Conservation (phyloP, 2,113 vertebrate species). For the Engystomops pustulosus region DNA sequence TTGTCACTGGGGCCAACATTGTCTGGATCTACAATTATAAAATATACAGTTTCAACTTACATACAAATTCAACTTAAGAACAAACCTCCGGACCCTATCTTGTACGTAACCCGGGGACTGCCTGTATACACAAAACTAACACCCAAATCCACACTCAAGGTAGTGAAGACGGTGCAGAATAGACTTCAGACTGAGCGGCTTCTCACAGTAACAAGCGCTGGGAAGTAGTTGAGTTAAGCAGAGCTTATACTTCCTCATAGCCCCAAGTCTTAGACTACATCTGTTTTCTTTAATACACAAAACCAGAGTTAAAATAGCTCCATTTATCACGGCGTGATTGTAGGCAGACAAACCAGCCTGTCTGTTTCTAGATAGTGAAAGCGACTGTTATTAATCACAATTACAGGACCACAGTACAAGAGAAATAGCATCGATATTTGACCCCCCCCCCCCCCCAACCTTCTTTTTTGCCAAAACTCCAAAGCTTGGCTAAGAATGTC, state of each 20-base stretch:
- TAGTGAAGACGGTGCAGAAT: background rate
- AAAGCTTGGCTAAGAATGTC: conserved; percentile 70
- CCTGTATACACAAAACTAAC: too few relatives aligned
- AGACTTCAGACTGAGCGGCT: conserved; percentile 67
- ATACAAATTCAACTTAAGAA: too few relatives aligned
- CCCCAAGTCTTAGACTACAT: conserved; percentile 92
- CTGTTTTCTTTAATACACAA: conserved; percentile 96
- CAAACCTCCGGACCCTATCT: too few relatives aligned
- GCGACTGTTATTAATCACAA: conserved; percentile 98
- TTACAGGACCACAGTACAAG: conserved; percentile 87
- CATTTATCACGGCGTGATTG: conserved; percentile 97
- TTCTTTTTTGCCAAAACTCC: conserved; percentile 67
- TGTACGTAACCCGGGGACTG: too few relatives aligned
- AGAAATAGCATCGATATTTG: conserved; percentile 84
- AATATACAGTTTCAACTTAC: too few relatives aligned
- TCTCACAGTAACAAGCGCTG: conserved; percentile 66
- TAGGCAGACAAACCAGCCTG: conserved; percentile 94
- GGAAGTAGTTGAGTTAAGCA: conserved; percentile 79
- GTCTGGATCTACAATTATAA: too few relatives aligned
- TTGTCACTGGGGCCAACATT: too few relatives aligned
- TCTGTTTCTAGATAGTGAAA: conserved; percentile 91
- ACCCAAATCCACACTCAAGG: background rate
- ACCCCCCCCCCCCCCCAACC: conserved; percentile 65
- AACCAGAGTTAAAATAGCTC: conserved; percentile 88
- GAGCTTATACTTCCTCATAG: conserved; percentile 83